phyloP scores from a whole-genome alignment of 2,797 vertebrate species.

The Kryptopterus vitreolus region DNA sequence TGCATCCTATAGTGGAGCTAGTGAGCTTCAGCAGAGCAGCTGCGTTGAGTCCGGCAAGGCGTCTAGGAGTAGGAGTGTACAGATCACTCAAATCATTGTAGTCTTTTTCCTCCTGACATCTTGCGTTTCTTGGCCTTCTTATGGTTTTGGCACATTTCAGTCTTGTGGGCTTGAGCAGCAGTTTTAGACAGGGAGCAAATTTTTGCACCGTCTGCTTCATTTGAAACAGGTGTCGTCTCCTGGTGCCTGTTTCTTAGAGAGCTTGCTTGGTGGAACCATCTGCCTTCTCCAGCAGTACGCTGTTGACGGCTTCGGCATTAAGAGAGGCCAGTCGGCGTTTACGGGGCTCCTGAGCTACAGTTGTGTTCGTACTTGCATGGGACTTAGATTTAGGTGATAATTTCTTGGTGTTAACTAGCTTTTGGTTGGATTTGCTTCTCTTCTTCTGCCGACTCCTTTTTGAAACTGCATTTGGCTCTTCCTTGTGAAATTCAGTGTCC shows the following conservation, averaged over 20 bases:
- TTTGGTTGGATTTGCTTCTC: conserved; percentile 56
- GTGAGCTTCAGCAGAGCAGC: conserved; percentile 93
- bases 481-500: conserved; percentile 45
- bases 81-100: conserved; percentile 60
- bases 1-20: conserved; percentile 74
- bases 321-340: conserved; percentile 93
- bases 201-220: conserved; percentile 54
- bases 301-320: conserved; percentile 95
- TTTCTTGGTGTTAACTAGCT: conserved; percentile 49
- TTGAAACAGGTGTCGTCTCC: conserved; percentile 58
- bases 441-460: not conserved
- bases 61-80: conserved; percentile 79
- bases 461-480: conserved; percentile 39
- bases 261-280: conserved; percentile 70
- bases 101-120: conserved; percentile 27
- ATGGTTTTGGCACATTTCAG: conserved; percentile 64
- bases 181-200: conserved; percentile 50
- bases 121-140: conserved; percentile 68
- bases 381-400: conserved; percentile 61
- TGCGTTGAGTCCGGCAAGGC: conserved; percentile 93
- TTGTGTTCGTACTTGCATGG: conserved; percentile 41
- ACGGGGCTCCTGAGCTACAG: conserved; percentile 76
- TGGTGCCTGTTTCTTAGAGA: conserved; percentile 65
- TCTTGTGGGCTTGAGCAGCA: conserved; percentile 54
- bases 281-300: conserved; percentile 84